Base-by-base conservation (phyloP, 1,140 invertebrate genomes). In the Catajapyx aquilonaris region DNA sequence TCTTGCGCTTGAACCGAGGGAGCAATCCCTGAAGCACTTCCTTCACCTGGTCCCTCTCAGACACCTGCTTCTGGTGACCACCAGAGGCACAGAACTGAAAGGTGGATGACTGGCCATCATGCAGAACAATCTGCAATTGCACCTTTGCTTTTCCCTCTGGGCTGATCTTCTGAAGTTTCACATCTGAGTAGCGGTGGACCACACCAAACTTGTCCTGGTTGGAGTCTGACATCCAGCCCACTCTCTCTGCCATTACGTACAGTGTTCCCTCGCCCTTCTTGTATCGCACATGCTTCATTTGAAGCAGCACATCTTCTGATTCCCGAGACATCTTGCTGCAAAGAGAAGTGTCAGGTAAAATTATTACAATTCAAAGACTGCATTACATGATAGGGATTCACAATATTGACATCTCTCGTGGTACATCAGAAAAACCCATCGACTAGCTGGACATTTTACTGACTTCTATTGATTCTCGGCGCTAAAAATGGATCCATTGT, bases 61-160 rank as follows among this genome's bases (percentile, higher is more conserved):
- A 71, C 1, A 91, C 64, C 59, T 95, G 88, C 1, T 71, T 70
- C 22, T 77, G 71, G 16, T 73, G 59, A 4, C 85, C 83, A 44
- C 69, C 71, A 22, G 78, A 73, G 61, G 95, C 91, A 28, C 84
- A 79, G 63, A 99, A 99, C 54, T 97, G 93, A 65, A 99, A 99
- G 21, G 91, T 97, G 1, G 86, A 90, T 15, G 86, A 85, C 31
- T 79, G 72, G 18, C 84, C 81, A 66, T 90, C 85, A 52, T 95
- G 81, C 42, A 98, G 61, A 22, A 96, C 85, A 9, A 97, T 71
- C 68, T 99, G 95, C n/a, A 99, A 64, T 58, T 99, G 95, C 37
- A 98, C 84, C 65, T 98, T 97, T 17, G 87, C 75, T 63, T 98
- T 98, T 7, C 86, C 87, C 52, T 90, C 91, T 0, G 94, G 88